phyloP scores from a whole-genome alignment of 2,888 invertebrate species.

The Dryadula phaetusa region DNA sequence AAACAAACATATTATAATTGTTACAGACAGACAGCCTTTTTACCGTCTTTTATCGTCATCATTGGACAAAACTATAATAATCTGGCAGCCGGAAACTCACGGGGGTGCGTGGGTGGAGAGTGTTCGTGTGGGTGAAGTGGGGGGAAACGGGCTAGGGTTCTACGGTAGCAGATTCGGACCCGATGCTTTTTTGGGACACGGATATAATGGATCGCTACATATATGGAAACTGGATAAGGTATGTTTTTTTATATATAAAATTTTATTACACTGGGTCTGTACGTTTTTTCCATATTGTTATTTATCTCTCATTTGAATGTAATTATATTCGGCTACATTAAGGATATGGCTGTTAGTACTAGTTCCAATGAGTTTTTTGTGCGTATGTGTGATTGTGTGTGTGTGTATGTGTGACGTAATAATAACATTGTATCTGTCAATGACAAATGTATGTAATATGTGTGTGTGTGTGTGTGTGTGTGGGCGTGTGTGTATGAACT shows the following conservation, averaged over 20 bases:
- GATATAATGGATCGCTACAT: slow-evolving; percentile 97
- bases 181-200: slow-evolving; percentile 90
- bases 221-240: slow-evolving; percentile 88
- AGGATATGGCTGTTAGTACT: too few species aligned
- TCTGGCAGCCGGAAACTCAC: slow-evolving; percentile 89
- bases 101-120: slow-evolving; percentile 91
- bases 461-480: too few species aligned
- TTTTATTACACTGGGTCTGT: too few species aligned
- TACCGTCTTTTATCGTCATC: slow-evolving; percentile 92
- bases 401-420: too few species aligned
- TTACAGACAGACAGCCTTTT: slow-evolving; percentile 50
- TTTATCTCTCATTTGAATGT: too few species aligned
- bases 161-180: slow-evolving; percentile 93
- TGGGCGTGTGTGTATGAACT: too few species aligned
- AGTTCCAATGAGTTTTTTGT: too few species aligned
- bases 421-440: too few species aligned
- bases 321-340: too few species aligned
- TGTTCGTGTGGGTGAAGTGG: slow-evolving; percentile 94
- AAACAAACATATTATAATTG: background rate
- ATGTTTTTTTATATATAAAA: slow-evolving; percentile 40
- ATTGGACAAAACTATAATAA: slow-evolving; percentile 95
- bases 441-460: too few species aligned
- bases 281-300: too few species aligned
- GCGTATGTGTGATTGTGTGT: too few species aligned
- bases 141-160: slow-evolving; percentile 97